Conservation (phyloP, 2,888 invertebrate genomes). For the Synergus gifuensis region DNA sequence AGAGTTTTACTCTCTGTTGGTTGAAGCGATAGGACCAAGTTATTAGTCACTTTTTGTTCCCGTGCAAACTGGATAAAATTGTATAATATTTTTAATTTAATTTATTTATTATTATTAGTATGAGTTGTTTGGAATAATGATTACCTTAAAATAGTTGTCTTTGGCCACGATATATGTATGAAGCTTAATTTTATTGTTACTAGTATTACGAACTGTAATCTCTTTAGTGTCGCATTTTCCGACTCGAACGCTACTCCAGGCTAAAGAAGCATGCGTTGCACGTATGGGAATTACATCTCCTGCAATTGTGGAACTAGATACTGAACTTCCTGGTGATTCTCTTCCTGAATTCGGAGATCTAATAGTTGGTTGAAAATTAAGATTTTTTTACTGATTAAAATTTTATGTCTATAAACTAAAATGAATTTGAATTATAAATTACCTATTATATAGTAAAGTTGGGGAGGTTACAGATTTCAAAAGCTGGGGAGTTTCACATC, state of each 20-base stretch:
- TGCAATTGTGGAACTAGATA: constrained; percentile 67
- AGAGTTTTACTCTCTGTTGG: constrained; percentile 81
- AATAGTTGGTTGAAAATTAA: background rate
- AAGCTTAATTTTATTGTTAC: constrained; percentile 80
- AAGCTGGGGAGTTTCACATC: constrained; percentile 71
- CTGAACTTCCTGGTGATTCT: constrained; percentile 72
- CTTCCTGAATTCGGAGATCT: constrained; percentile 70
- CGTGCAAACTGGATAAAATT: constrained; percentile 65
- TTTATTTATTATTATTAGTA: background rate
- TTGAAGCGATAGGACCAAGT: constrained; percentile 78
- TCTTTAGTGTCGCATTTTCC: constrained; percentile 80
- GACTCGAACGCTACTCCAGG: constrained; percentile 82
- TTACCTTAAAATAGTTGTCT: constrained; percentile 75
- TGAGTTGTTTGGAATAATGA: constrained; percentile 44
- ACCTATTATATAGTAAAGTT: constrained; percentile 72
- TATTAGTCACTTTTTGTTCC: constrained; percentile 67
- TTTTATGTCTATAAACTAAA: background rate
- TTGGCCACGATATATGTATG: constrained; percentile 77
- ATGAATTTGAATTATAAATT: constrained; percentile 28
- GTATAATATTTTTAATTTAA: constrained; percentile 11
- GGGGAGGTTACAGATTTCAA: constrained; percentile 63
- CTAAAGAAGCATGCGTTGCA: constrained; percentile 80
- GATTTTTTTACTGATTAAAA: too few species aligned
- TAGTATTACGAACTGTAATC: constrained; percentile 81
- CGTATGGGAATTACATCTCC: constrained; percentile 78